Evolutionary conservation across 2,113 vertebrate genomes (phyloP).

Genomic region (Scortum barcoo): DNA sequence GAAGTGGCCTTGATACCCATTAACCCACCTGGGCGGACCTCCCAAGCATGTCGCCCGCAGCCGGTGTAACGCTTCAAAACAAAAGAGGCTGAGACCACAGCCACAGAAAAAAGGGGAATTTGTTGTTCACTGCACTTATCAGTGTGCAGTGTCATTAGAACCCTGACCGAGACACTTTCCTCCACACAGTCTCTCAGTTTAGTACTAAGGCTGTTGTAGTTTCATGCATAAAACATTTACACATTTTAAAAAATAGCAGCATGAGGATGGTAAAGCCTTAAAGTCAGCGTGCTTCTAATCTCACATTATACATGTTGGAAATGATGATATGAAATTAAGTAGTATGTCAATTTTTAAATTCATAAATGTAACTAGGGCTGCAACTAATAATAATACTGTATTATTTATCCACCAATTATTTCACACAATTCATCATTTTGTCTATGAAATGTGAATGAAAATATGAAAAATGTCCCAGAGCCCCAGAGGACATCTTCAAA

Average conservation of each 20-base stretch:
- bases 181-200: not conserved
- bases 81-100: conserved; percentile 29
- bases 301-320: not conserved
- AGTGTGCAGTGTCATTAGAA: conserved; percentile 25
- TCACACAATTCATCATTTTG: not conserved
- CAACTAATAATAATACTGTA: not conserved
- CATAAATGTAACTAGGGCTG: not conserved
- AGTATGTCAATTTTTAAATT: not conserved
- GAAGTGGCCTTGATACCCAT: conserved; percentile 67
- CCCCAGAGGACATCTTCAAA: not conserved
- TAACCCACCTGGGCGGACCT: conserved; percentile 62
- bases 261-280: not conserved
- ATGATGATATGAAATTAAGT: not conserved
- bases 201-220: not conserved
- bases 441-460: not conserved
- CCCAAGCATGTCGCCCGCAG: not conserved
- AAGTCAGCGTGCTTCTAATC: not conserved
- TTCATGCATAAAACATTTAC: not conserved
- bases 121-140: conserved; percentile 15
- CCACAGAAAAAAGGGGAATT: conserved; percentile 48
- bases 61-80: conserved; percentile 20
- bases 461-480: not conserved
- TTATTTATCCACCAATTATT: not conserved
- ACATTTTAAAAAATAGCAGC: not conserved
- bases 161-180: not conserved